Percentiles rank a stretch among this genome's conserved stretches.
Evolutionary conservation across 2,113 vertebrate species (phyloP).

Genomic region (Orthonyx spaldingii): DNA sequence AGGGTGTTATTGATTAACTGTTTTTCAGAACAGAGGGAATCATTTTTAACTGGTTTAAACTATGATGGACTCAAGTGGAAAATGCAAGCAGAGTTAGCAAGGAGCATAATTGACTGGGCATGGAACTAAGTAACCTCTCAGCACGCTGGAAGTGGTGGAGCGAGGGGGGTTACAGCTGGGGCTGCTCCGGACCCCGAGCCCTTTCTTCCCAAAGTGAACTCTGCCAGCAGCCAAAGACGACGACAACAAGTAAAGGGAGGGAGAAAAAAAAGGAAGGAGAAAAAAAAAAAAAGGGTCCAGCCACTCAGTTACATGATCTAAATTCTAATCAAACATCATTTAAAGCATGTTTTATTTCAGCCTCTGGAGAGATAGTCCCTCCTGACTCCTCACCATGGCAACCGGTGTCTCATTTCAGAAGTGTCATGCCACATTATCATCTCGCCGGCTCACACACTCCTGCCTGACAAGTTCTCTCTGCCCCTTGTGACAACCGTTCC

Average conservation of each 20-base stretch:
- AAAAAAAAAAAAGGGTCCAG: slow-evolving; percentile 75
- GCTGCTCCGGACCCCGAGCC: not conserved
- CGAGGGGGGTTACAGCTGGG: not conserved
- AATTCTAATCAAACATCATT: slow-evolving; percentile 99
- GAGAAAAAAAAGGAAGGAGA: not conserved
- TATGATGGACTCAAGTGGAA: slow-evolving; percentile 63
- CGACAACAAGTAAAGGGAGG: slow-evolving; percentile 63
- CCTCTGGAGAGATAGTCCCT: slow-evolving; percentile 92
- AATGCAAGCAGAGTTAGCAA: slow-evolving; percentile 57
- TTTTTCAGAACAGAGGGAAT: slow-evolving; percentile 56
- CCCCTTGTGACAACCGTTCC: slow-evolving; percentile 83
- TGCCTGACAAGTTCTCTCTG: slow-evolving; percentile 93
- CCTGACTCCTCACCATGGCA: slow-evolving; percentile 93
- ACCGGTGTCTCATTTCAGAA: slow-evolving; percentile 99
- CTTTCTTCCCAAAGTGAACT: slow-evolving; percentile 54
- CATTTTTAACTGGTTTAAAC: slow-evolving; percentile 65
- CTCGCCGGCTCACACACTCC: slow-evolving; percentile 87
- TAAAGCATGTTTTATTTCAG: slow-evolving; percentile 99
- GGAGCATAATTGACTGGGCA: slow-evolving; percentile 60
- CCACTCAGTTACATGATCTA: slow-evolving; percentile 94
- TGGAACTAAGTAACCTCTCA: slow-evolving; percentile 60
- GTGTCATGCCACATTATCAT: slow-evolving; percentile 99
- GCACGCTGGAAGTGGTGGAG: slow-evolving; percentile 34
- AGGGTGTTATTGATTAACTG: slow-evolving; percentile 60
- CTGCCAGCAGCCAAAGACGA: slow-evolving; percentile 70